A percentile compares a stretch with the other conserved stretches of the same genome.
Conservation (phyloP, 2,888 invertebrate genomes). For the Lasioglossum oenotherae region DNA sequence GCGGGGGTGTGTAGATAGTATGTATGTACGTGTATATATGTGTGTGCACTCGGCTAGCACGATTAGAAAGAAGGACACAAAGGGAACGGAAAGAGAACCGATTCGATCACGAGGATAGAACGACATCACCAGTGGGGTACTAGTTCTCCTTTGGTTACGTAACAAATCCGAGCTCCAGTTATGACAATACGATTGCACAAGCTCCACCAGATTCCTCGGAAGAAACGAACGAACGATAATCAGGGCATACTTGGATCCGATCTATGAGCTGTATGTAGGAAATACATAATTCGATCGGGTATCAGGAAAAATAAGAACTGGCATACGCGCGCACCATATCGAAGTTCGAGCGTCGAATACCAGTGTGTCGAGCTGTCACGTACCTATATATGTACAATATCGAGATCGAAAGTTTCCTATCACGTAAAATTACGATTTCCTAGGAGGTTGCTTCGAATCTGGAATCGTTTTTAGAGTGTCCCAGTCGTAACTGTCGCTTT, state of each 20-base stretch:
- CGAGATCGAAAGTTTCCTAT: background rate
- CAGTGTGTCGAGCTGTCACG: background rate
- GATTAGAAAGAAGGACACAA: conserved; percentile 12
- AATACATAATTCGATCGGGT: background rate
- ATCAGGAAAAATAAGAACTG: background rate
- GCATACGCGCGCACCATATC: background rate
- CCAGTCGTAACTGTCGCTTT: conserved; percentile 1
- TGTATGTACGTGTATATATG: background rate
- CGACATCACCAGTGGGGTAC: conserved; percentile 14
- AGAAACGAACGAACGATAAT: conserved; percentile 27
- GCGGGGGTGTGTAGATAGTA: background rate
- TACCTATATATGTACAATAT: background rate
- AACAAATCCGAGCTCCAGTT: conserved; percentile 54
- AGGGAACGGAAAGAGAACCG: conserved; percentile 32
- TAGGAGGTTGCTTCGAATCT: background rate
- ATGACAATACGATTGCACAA: conserved; percentile 57
- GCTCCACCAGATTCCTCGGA: conserved; percentile 39
- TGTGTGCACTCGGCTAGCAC: background rate
- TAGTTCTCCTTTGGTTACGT: conserved; percentile 43
- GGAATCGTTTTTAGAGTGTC: background rate
- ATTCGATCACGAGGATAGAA: conserved; percentile 39
- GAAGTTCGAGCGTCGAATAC: background rate
- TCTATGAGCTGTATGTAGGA: background rate
- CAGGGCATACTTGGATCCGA: background rate
- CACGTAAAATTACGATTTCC: background rate